Percentiles rank a stretch among this genome's conserved stretches.
phyloP scores from a whole-genome alignment of 2,113 vertebrate genomes.

The Mustelus asterias region DNA sequence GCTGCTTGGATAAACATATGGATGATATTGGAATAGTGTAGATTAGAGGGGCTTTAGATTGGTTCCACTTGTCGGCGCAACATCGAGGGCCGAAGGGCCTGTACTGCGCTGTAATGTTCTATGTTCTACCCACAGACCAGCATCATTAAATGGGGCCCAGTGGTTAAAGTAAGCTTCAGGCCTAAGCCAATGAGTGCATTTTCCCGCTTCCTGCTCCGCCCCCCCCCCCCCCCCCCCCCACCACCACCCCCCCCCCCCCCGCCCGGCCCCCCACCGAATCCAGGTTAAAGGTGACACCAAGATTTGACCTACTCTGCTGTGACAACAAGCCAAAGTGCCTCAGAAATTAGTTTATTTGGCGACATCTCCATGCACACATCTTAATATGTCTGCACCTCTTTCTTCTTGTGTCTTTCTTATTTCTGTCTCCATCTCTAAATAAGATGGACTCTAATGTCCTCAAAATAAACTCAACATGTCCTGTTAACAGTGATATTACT shows the following conservation, averaged over 20 bases:
- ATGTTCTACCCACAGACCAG: background rate
- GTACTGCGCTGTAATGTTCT: too few species aligned
- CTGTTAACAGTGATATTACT: background rate
- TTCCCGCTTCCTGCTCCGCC: background rate
- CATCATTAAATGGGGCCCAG: background rate
- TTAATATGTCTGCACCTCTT: background rate
- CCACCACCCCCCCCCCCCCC: background rate
- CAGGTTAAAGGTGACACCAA: background rate
- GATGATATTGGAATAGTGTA: too few species aligned
- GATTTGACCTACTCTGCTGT: background rate
- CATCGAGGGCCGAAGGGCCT: too few species aligned
- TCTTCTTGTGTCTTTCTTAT: background rate
- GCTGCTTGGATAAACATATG: too few species aligned
- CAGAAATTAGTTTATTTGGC: background rate
- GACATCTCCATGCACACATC: background rate
- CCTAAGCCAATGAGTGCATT: background rate
- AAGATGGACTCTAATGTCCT: background rate
- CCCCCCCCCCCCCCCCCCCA: background rate
- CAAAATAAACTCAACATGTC: background rate
- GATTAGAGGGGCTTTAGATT: too few species aligned
- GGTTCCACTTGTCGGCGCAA: too few species aligned
- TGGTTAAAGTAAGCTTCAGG: background rate
- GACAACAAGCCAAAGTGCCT: background rate
- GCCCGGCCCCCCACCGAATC: background rate
- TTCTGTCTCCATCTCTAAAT: background rate